A percentile compares a stretch with the other conserved stretches of the same genome.
These are phyloP conservation scores for Bubo blakistoni DNA, from an alignment of 2,113 vertebrate genomes.

Conservation along the genomic window DNA sequence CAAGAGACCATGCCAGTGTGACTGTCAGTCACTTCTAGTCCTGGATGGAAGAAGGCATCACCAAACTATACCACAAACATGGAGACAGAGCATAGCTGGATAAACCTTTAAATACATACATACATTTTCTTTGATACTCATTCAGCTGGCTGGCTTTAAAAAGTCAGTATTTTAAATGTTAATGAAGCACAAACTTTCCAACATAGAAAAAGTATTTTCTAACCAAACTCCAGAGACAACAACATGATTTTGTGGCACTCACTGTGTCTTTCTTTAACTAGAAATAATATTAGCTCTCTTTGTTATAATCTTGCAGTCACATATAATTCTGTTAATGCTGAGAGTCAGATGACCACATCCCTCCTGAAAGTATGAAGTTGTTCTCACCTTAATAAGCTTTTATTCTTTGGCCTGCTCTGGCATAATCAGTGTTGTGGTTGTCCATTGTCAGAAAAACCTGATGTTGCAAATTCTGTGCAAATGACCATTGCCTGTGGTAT, in stretches of 20 bases:
- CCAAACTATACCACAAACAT: accelerated
- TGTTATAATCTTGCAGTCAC: neutral
- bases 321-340: neutral
- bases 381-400: neutral
- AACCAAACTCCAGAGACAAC: neutral
- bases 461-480: neutral
- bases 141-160: neutral
- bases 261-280: neutral
- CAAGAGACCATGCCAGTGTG: neutral
- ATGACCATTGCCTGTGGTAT: neutral
- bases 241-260: neutral
- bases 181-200: neutral
- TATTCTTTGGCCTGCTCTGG: neutral
- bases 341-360: neutral
- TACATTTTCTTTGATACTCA: neutral
- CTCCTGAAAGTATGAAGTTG: neutral
- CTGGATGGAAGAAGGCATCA: neutral
- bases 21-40: neutral
- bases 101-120: neutral
- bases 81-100: neutral
- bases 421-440: neutral
- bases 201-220: neutral
- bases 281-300: neutral
- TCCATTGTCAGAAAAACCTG: neutral
- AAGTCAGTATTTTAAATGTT: neutral